These are phyloP conservation scores for Mechanitis messenoides DNA, from an alignment of 2,888 invertebrate genomes.

Conservation along the genomic window DNA sequence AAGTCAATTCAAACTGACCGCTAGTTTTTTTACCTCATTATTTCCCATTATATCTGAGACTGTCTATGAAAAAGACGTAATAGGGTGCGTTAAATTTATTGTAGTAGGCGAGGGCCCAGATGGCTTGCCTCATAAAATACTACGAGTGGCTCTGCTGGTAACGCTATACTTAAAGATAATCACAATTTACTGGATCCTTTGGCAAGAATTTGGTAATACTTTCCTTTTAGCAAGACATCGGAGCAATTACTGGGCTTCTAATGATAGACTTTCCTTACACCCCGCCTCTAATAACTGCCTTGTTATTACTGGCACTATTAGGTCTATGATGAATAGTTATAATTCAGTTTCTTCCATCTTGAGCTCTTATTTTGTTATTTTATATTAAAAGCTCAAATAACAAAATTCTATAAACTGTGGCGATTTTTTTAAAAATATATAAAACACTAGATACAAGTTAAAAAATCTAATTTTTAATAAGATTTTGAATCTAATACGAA, in stretches of 20 bases:
- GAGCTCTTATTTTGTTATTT: no score
- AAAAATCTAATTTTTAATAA: no score
- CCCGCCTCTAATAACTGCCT: not conserved
- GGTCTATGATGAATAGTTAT: not conserved
- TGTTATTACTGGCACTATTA: slow-evolving; percentile 8
- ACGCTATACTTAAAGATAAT: slow-evolving; percentile 72
- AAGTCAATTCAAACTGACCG: not conserved
- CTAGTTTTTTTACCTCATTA: slow-evolving; percentile 2
- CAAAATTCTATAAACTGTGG: no score
- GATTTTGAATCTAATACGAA: no score
- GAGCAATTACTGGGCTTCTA: slow-evolving; percentile 59
- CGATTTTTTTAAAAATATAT: no score
- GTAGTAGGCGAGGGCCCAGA: slow-evolving; percentile 68
- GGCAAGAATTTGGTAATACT: slow-evolving; percentile 55
- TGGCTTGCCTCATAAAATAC: slow-evolving; percentile 74
- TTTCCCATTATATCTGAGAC: slow-evolving; percentile 14
- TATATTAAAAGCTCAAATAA: no score
- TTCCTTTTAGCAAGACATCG: slow-evolving; percentile 53
- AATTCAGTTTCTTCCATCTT: no score
- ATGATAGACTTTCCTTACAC: slow-evolving; percentile 48
- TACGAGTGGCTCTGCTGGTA: slow-evolving; percentile 67
- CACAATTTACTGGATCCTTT: slow-evolving; percentile 70
- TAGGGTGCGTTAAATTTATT: slow-evolving; percentile 71
- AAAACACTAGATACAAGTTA: no score
- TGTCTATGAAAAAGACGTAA: slow-evolving; percentile 74